Percentiles rank a stretch among this genome's conserved stretches.
Evolutionary conservation across 2,888 invertebrate species (phyloP).

Genomic region (Harpalus rubripes): DNA sequence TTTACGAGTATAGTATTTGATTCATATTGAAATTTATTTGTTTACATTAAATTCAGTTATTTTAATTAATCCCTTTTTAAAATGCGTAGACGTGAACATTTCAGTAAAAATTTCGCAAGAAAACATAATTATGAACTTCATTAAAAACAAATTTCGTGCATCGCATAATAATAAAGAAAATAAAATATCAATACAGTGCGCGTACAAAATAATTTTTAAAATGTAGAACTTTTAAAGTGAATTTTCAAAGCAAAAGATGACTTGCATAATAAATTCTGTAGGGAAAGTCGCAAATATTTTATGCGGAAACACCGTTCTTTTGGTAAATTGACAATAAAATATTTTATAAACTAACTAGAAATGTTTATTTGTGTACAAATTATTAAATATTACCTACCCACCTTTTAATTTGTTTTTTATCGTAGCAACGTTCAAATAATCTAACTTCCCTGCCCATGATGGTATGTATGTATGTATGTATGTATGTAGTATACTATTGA

Average conservation of each 20-base stretch:
- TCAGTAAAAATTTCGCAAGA: constrained; percentile 40
- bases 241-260: constrained; percentile 35
- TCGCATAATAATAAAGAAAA: constrained; percentile 59
- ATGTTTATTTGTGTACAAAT: no score
- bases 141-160: constrained; percentile 58
- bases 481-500: no score
- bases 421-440: no score
- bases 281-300: neutral
- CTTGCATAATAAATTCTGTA: constrained; percentile 39
- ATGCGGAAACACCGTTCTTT: neutral
- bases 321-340: neutral
- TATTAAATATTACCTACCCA: no score
- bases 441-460: no score
- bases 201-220: constrained; percentile 54
- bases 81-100: constrained; percentile 19
- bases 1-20: no score
- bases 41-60: neutral
- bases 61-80: constrained; percentile 9
- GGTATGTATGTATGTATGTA: no score
- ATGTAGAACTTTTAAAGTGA: constrained; percentile 51
- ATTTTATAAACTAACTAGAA: neutral
- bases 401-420: no score
- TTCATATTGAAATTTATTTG: neutral
- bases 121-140: constrained; percentile 61
- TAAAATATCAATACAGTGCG: constrained; percentile 57